Conservation (phyloP, 2,888 invertebrate genomes). For the Abscondita cerata region DNA sequence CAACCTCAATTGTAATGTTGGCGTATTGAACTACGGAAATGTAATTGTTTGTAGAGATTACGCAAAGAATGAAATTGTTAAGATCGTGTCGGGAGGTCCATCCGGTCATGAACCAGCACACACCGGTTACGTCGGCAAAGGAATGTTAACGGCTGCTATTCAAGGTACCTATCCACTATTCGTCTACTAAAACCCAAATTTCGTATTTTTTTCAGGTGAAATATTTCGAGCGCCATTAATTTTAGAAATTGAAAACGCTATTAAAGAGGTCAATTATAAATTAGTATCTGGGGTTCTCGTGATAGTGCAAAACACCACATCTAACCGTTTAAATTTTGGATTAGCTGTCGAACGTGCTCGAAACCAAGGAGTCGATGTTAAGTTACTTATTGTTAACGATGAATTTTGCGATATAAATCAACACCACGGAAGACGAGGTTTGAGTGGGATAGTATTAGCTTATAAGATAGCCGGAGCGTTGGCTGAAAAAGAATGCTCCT, state of each 20-base stretch:
- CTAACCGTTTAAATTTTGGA: constrained; percentile 82
- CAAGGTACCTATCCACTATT: constrained; percentile 61
- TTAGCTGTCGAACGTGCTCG: constrained; percentile 78
- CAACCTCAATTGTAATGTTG: constrained; percentile 47
- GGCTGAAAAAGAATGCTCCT: constrained; percentile 66
- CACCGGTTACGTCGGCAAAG: constrained; percentile 73
- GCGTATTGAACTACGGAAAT: constrained; percentile 52
- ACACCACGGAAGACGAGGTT: constrained; percentile 53
- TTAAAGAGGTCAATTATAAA: constrained; percentile 51
- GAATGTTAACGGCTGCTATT: constrained; percentile 81
- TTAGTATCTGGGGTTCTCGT: constrained; percentile 69
- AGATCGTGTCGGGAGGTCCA: constrained; percentile 78
- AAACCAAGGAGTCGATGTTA: constrained; percentile 63
- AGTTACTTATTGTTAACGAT: constrained; percentile 71
- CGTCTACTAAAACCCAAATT: not conserved
- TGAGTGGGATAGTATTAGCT: constrained; percentile 64
- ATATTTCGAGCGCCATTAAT: constrained; percentile 48
- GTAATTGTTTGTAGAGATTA: constrained; percentile 53
- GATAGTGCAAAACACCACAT: constrained; percentile 78
- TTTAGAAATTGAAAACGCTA: constrained; percentile 48
- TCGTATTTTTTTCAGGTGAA: constrained; percentile 45
- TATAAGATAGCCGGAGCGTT: constrained; percentile 78
- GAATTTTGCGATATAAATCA: constrained; percentile 64
- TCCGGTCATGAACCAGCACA: constrained; percentile 82
- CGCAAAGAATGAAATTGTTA: constrained; percentile 57